Percentiles rank a stretch among this genome's conserved stretches.
Conservation (phyloP, 2,797 vertebrate species). For the Peromyscus melanophrys region DNA sequence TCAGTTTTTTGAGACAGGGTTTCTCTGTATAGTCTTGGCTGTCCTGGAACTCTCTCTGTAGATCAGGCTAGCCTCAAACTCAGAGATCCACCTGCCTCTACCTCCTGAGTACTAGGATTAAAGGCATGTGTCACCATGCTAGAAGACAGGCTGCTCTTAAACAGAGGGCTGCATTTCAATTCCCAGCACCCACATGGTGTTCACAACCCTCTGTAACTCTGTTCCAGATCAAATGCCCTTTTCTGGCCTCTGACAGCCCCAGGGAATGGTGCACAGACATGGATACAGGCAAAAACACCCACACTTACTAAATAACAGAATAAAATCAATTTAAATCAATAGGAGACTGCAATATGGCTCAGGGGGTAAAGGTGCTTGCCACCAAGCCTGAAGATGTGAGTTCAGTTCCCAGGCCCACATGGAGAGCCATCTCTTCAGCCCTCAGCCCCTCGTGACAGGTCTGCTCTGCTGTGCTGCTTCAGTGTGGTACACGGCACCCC, state of each 20-base stretch:
- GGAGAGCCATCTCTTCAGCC: neutral
- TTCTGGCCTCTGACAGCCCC: neutral
- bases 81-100: neutral
- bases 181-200: neutral
- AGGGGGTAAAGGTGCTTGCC: neutral
- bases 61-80: neutral
- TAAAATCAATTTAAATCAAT: neutral
- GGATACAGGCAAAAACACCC: neutral
- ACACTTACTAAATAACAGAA: neutral
- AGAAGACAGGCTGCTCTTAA: neutral
- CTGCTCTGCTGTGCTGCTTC: neutral
- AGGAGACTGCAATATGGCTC: neutral
- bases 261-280: neutral
- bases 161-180: neutral
- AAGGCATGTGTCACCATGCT: rapidly evolving
- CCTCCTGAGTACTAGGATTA: neutral
- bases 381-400: neutral
- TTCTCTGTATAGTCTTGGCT: neutral
- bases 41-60: neutral
- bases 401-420: neutral
- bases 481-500: rapidly evolving
- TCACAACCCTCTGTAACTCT: neutral
- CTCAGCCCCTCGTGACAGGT: neutral
- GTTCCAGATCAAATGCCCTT: neutral
- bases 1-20: neutral